These are phyloP conservation scores for Aptenodytes patagonicus DNA, from an alignment of 2,113 vertebrate genomes.

Conservation along the genomic window DNA sequence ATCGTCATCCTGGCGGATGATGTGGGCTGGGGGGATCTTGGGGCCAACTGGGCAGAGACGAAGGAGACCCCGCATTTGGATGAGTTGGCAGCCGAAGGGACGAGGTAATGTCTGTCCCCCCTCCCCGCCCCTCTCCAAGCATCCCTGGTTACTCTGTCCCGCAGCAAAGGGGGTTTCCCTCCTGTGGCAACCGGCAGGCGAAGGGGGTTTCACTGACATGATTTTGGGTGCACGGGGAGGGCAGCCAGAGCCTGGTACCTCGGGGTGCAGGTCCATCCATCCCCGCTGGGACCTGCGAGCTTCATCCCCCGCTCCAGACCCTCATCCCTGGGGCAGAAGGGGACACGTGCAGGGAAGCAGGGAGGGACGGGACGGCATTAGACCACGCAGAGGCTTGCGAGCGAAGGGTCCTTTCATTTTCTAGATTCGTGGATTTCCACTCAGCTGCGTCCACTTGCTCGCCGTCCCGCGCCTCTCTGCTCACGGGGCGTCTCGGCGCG, in stretches of 20 bases:
- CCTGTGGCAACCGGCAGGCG: accelerated
- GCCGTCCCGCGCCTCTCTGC: slow-evolving; percentile 89
- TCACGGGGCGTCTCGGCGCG: slow-evolving; percentile 88
- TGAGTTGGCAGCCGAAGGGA: slow-evolving; percentile 82
- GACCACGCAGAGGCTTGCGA: accelerated
- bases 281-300: not conserved
- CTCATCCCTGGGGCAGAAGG: not conserved
- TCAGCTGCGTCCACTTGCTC: slow-evolving; percentile 94
- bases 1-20: slow-evolving; percentile 93
- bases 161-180: not conserved
- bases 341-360: accelerated
- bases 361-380: not conserved
- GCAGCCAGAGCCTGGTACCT: not conserved
- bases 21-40: slow-evolving; percentile 94
- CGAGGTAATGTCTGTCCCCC: slow-evolving; percentile 70
- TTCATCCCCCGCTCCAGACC: not conserved
- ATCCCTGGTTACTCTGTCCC: not conserved
- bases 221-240: not conserved
- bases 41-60: slow-evolving; percentile 78
- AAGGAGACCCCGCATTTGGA: slow-evolving; percentile 84
- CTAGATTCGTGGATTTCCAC: slow-evolving; percentile 92
- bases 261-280: not conserved
- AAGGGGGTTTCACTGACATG: accelerated
- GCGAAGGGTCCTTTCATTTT: not conserved
- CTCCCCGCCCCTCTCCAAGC: not conserved